Base-by-base conservation (phyloP, 2,113 vertebrate genomes). In the Tragelaphus imberbis region DNA sequence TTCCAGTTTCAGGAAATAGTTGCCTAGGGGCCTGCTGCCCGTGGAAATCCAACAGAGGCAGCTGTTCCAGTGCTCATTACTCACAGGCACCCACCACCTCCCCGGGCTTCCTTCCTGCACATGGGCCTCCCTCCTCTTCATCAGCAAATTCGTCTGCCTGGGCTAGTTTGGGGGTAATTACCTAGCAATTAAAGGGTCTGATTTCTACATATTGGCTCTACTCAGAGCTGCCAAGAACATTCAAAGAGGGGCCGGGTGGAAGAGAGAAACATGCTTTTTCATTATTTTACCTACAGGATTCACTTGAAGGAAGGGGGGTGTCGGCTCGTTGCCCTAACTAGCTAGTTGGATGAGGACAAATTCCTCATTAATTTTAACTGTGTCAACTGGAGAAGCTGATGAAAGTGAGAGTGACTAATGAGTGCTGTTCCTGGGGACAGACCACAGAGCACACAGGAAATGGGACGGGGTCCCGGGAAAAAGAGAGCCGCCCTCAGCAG, bases 281-380 rank as follows among this genome's bases (percentile, higher is more conserved):
- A 82, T 98, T 95, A 97, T 98, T 97, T 98, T 98, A 96, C 98
- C 95, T 97, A 88, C 28, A 96, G 96, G 87, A 96, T 94, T 53
- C 85, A 91, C 98, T 97, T 82, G 49, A 97, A 97, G 11, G 36
- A 44, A 21, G n/a, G 49, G 92, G 55, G 51, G 95, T 47, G 84
- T 82, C 88, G 79, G 94, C 92, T 91, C 16, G 0, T n/a, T 90
- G 91, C 84, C 93, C 96, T 97, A 97, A 82, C 91, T 97, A 98
- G 75, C 92, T 97, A 58, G 88, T 97, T 98, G 94, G 89, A 96
- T 56, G 88, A 97, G 93, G 98, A 97, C 92, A 94, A 56, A 97
- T 97, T 98, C 94, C 97, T 98, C 97, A 97, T 98, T 98, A 97
- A 87, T 63, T 96, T 98, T 95, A 97, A 97, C 61, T 51, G 88